Conservation (phyloP, 2,113 vertebrate species). For the Cryptomyrus ogoouensis region DNA sequence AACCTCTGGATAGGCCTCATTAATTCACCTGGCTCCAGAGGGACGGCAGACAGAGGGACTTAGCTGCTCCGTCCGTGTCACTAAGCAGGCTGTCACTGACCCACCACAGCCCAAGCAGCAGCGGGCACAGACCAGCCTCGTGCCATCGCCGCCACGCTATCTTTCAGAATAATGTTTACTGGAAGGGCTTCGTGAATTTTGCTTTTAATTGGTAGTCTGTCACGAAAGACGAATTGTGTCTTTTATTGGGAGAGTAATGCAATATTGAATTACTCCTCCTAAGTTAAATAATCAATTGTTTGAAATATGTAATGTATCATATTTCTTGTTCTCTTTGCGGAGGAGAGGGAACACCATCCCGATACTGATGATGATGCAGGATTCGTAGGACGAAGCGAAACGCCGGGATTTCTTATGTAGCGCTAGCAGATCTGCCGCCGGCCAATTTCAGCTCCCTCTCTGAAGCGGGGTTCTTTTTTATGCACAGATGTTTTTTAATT, state of each 20-base stretch:
- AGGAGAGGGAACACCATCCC: background rate
- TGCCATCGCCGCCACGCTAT: constrained; percentile 23
- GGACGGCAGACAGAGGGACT: constrained; percentile 70
- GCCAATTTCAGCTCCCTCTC: background rate
- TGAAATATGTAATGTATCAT: constrained; percentile 10
- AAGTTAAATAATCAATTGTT: constrained; percentile 22
- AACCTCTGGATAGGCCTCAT: constrained; percentile 87
- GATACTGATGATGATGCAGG: background rate
- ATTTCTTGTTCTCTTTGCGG: background rate
- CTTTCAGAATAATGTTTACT: constrained; percentile 24
- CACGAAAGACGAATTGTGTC: constrained; percentile 31
- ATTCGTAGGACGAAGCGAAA: background rate
- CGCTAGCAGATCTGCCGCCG: background rate
- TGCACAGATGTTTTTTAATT: background rate
- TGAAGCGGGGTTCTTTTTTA: background rate
- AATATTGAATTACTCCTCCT: constrained; percentile 16
- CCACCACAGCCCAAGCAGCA: constrained; percentile 48
- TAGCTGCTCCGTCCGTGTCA: constrained; percentile 92
- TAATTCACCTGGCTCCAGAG: constrained; percentile 89
- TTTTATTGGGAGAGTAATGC: constrained; percentile 31
- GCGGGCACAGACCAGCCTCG: constrained; percentile 50
- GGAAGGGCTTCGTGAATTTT: constrained; percentile 2
- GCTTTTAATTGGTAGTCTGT: constrained; percentile 2
- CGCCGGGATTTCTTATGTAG: background rate
- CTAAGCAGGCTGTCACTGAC: constrained; percentile 49